These are phyloP conservation scores for Agelas oroides DNA, from an alignment of 37 sponge, comb jelly and placozoan genomes.

Conservation along the genomic window DNA sequence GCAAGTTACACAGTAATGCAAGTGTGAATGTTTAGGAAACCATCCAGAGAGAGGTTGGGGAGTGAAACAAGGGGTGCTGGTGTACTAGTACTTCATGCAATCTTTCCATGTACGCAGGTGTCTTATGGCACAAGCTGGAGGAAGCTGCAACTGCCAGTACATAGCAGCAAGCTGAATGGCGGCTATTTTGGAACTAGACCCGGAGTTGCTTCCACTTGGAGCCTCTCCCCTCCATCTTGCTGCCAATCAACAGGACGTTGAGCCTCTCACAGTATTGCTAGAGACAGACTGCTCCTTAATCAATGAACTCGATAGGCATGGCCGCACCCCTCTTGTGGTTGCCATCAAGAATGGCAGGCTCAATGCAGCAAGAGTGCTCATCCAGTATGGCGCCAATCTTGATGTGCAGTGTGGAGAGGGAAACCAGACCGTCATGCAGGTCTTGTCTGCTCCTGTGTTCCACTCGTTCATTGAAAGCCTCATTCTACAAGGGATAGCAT, in stretches of 20 bases:
- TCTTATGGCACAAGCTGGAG: neutral
- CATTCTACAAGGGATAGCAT: neutral
- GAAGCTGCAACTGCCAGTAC: neutral
- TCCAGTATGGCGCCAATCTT: slow-evolving; percentile 41
- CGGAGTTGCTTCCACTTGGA: slow-evolving; percentile 37
- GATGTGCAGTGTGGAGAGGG: neutral
- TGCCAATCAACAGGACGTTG: slow-evolving; percentile 26
- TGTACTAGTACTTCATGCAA: too few relatives aligned
- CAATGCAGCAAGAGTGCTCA: slow-evolving; percentile 47
- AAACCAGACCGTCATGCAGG: slow-evolving; percentile 2
- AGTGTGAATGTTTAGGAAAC: too few relatives aligned
- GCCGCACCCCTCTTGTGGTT: slow-evolving; percentile 50
- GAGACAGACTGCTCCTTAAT: neutral
- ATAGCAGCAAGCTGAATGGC: neutral
- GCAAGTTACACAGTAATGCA: too few relatives aligned
- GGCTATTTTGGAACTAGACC: slow-evolving; percentile 26
- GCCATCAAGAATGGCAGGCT: slow-evolving; percentile 55
- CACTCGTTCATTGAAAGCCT: neutral
- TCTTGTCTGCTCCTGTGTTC: neutral
- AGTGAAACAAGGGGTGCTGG: too few relatives aligned
- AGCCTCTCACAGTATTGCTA: slow-evolving; percentile 13
- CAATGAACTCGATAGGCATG: slow-evolving; percentile 34
- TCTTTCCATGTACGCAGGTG: too few relatives aligned
- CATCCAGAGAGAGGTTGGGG: too few relatives aligned
- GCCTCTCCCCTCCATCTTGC: slow-evolving; percentile 60